phyloP scores from a whole-genome alignment of 2,888 invertebrate genomes.

The Himalopsyche japonica region DNA sequence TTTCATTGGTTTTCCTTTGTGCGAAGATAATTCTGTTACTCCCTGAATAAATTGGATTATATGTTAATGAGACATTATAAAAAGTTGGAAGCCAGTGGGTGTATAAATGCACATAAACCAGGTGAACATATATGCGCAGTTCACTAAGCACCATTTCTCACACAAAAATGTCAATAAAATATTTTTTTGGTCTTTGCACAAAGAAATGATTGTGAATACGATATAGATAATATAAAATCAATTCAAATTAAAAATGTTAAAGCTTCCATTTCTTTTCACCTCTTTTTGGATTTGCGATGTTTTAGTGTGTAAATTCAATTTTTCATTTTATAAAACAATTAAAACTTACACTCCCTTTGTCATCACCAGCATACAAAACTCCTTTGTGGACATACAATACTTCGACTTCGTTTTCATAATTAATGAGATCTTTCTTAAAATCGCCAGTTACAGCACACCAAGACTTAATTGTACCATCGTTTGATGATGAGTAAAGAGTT shows the following conservation, averaged over 20 bases:
- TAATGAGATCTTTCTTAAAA: constrained; percentile 47
- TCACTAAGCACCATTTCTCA: too few species aligned
- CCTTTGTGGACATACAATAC: constrained; percentile 49
- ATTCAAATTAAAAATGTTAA: too few species aligned
- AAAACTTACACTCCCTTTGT: constrained; percentile 63
- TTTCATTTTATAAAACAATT: constrained; percentile 10
- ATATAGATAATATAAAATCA: too few species aligned
- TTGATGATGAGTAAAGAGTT: constrained; percentile 64
- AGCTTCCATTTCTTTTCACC: too few species aligned
- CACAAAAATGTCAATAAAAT: too few species aligned
- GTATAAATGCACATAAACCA: not conserved
- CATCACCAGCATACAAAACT: constrained; percentile 63
- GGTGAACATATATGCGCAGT: too few species aligned
- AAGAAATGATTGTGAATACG: too few species aligned
- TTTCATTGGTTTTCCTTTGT: too few species aligned
- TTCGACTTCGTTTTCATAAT: constrained; percentile 52
- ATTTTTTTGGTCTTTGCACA: not conserved
- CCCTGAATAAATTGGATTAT: too few species aligned
- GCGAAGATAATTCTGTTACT: too few species aligned
- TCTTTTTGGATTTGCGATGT: too few species aligned
- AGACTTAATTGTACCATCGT: constrained; percentile 64
- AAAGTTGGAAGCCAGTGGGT: not conserved
- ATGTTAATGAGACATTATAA: too few species aligned
- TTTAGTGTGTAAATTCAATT: not conserved
- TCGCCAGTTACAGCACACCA: constrained; percentile 60